A percentile compares a stretch with the other conserved stretches of the same genome.
phyloP scores from a whole-genome alignment of 2,797 vertebrate species.

The Diplodus puntazzo region DNA sequence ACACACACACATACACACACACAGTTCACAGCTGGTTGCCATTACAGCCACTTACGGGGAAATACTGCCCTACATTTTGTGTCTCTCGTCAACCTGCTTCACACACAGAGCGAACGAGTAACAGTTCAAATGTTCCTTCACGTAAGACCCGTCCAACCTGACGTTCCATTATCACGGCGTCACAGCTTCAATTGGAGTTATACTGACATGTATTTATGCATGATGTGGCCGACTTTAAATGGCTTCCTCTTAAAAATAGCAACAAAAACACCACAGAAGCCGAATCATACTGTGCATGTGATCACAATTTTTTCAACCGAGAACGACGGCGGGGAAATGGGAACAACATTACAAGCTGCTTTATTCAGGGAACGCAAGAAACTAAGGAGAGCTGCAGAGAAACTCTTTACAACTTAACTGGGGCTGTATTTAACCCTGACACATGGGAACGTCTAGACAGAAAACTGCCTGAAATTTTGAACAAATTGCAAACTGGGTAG shows the following conservation, averaged over 20 bases:
- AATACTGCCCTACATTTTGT: conserved; percentile 70
- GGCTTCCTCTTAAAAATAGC: neutral
- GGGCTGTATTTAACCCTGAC: neutral
- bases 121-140: conserved; percentile 35
- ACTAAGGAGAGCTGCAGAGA: neutral
- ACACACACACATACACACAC: conserved; percentile 20
- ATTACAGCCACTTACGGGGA: conserved; percentile 79
- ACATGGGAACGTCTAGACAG: neutral
- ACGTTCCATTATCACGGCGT: neutral
- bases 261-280: neutral
- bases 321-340: neutral
- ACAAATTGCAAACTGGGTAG: neutral
- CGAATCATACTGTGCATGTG: neutral
- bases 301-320: neutral
- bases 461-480: neutral
- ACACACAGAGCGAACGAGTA: conserved; percentile 39
- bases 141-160: neutral
- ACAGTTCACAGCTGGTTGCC: conserved; percentile 82
- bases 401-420: neutral
- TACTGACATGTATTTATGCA: conserved; percentile 11
- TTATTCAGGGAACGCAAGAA: neutral
- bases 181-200: neutral
- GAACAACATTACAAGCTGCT: neutral
- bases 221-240: neutral
- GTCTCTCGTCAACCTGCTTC: conserved; percentile 71